Evolutionary conservation across 2,113 vertebrate genomes (phyloP), one percentile per base, ranked within the genome.

Genomic region (Abramis brama): DNA sequence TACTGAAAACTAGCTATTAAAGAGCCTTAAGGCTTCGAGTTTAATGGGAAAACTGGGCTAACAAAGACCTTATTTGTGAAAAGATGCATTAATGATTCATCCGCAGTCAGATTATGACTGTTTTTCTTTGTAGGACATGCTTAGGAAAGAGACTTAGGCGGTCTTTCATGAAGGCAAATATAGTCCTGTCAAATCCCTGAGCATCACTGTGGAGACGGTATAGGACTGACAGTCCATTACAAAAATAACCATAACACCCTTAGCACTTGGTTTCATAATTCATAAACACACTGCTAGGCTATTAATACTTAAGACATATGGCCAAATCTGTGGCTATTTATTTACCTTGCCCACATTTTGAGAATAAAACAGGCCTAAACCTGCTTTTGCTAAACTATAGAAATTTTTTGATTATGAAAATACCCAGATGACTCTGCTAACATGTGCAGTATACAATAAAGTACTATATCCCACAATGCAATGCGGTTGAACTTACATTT

Each of bases 241-340:
- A 36, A 85, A 86, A 90, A 90, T 90, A 90, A 79, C 85, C 73
- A 66, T 36, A 86, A 85, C 73, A 27, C n/a, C 55, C 85, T 64
- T 60, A 86, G 86, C 45, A 30, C 21, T 57, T 30, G 83, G 87
- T 85, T 88, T 90, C 82, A 87, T 87, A 88, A 88, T 84, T 81
- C 74, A 80, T 85, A 84, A 88, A 87, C 87, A 75, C 23, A 78
- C 82, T 73, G 66, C 11, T 57, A n/a, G 50, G 39, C 83, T 85
- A 88, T 87, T 87, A 85, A 83, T 76, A 90, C 68, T 36, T 60
- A 17, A 10, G 59, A 50, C 68, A 77, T 19, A 30, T 83, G 64
- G 60, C 57, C 77, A 66, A 75, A 36, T 84, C 71, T 50, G 17
- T 75, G 76, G 30, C 27, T 45, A 36, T 62, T 86, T 55, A 25